Evolutionary conservation across 2,113 vertebrate genomes (phyloP).

Genomic region (Nycticorax nycticorax): DNA sequence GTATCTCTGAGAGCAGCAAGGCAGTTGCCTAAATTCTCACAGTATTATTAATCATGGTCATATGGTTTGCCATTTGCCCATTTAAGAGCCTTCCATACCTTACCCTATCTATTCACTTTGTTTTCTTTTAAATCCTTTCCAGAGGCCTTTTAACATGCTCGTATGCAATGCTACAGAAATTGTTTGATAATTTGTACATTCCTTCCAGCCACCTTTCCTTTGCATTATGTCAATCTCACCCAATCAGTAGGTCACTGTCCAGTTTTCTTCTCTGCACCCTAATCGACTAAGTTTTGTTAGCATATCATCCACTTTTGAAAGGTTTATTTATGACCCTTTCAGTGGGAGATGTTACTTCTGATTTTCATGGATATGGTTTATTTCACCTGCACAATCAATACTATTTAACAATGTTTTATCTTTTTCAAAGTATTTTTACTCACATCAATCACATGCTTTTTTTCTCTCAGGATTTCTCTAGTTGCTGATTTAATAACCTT

Average conservation of each 20-base stretch:
- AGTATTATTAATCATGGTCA: neutral
- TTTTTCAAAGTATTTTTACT: neutral
- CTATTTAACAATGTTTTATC: neutral
- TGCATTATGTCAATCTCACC: neutral
- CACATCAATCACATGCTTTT: neutral
- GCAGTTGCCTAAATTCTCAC: neutral
- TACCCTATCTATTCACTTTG: neutral
- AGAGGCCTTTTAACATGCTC: neutral
- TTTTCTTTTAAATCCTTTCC: neutral
- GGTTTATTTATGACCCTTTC: neutral
- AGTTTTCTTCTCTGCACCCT: neutral
- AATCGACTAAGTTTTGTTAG: neutral
- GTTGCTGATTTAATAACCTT: constrained; percentile 28
- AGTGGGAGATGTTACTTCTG: neutral
- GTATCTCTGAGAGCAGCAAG: neutral
- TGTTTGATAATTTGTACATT: neutral
- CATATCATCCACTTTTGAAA: neutral
- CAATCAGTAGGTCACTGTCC: neutral
- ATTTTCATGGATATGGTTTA: neutral
- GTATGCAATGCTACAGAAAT: neutral
- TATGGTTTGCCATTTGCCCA: neutral
- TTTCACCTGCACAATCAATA: neutral
- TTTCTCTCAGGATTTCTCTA: neutral
- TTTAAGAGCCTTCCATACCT: neutral
- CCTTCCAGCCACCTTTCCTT: neutral